Evolutionary conservation across 2,888 invertebrate genomes (phyloP), one percentile per base, ranked within the genome.

Genomic region (Pristionchus fissidentatus): DNA sequence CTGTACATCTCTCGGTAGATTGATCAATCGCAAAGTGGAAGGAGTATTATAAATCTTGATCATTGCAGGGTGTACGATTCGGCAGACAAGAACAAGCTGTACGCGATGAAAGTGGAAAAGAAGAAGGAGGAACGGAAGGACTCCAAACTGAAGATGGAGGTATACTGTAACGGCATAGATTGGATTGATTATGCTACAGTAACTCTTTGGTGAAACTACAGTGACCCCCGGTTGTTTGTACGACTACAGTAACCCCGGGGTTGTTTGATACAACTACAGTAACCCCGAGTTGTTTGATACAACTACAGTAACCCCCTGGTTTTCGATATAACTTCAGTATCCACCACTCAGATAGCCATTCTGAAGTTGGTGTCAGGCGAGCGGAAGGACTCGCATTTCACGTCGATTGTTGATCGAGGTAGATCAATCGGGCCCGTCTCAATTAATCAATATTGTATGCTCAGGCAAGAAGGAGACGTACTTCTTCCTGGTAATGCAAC

Each of bases 81-180:
- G 26, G 13, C 55, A 26, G 43, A 79, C 43, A 38, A 38, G 79
- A 57, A 46, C 1, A 57, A 52, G 26, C 13, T 62, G 60, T 89
- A 84, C 79, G 90, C 90, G 83, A 89, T 90, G 90, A 90, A 90
- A 70, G 87, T 90, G 38, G 90, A 90, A 83, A 87, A 87, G 85
- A 91, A 91, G 83, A 55, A 87, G 43, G 87, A 87, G 62, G 87
- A 80, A n/a, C 60, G 88, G 38, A 85, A 85, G 38, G 89, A 90
- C 55, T 88, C 89, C 19, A 90, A 90, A 62, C 87, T 90, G 7
- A 90, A 90, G 73, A 90, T 90, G 90, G 90, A 90, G 86, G 86
- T 89, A 60, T 29, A 3, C 41, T 15, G 3, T 15, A 26, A 26
- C 19, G n/a, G 26, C 8, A 10, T n/a, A n/a, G 26, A 8, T 60